These are phyloP conservation scores for Caranx melampygus DNA, from an alignment of 2,113 vertebrate species.

Conservation along the genomic window DNA sequence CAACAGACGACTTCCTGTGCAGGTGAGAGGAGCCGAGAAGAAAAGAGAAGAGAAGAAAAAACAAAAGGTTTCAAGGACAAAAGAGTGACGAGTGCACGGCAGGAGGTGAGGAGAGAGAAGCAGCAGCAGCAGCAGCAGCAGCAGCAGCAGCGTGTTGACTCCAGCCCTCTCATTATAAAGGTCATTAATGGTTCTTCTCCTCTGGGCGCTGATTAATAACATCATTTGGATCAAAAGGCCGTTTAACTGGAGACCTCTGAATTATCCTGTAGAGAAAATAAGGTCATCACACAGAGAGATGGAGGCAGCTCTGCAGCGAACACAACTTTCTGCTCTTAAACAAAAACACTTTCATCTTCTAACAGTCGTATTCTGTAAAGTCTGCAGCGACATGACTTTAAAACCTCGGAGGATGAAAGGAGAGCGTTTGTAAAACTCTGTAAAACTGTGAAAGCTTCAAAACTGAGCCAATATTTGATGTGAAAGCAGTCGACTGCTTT, in stretches of 20 bases:
- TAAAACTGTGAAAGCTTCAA: neutral
- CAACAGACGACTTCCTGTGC: neutral
- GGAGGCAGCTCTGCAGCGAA: neutral
- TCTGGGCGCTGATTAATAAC: conserved; percentile 62
- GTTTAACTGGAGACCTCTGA: conserved; percentile 46
- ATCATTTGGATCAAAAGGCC: conserved; percentile 53
- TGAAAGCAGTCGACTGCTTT: neutral
- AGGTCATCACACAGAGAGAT: conserved; percentile 28
- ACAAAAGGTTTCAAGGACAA: conserved; percentile 5
- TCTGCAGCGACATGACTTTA: neutral
- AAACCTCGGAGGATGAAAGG: neutral
- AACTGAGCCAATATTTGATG: neutral
- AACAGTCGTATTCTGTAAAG: neutral
- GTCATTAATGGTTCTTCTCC: conserved; percentile 53
- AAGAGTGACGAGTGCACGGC: conserved; percentile 4
- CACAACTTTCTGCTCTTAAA: conserved; percentile 14
- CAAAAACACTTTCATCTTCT: conserved; percentile 16
- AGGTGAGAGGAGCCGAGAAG: neutral
- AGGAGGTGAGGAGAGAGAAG: conserved; percentile 38
- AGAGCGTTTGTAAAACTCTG: neutral
- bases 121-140: too few species aligned
- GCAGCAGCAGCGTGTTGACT: conserved; percentile 22
- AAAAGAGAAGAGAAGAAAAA: conserved; percentile 10
- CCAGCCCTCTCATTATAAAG: conserved; percentile 62
- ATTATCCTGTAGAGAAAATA: conserved; percentile 47